phyloP scores from a whole-genome alignment of 1,140 invertebrate genomes.

The Centruroides vittatus region DNA sequence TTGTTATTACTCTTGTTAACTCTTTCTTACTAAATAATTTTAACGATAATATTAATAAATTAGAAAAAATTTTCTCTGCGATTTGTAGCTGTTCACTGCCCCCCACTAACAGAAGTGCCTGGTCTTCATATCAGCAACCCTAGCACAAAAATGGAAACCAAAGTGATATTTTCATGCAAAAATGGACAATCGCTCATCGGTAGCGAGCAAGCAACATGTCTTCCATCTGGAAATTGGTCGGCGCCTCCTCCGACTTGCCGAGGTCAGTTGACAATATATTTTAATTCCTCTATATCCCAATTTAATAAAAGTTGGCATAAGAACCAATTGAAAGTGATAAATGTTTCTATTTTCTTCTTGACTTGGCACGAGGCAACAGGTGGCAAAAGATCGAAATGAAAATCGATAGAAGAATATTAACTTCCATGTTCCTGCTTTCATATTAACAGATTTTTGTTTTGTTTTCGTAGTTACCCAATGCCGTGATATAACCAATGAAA shows the following conservation, averaged over 20 bases:
- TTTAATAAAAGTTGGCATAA: too few species aligned
- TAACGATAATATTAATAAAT: conserved; percentile 10
- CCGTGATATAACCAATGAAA: conserved; percentile 43
- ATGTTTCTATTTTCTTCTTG: too few species aligned
- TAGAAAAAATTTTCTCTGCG: background rate
- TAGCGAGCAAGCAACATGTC: conserved; percentile 48
- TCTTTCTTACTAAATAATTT: too few species aligned
- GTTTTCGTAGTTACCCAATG: conserved; percentile 45
- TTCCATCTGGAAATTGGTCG: conserved; percentile 71
- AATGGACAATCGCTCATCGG: conserved; percentile 68
- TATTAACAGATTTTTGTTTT: background rate
- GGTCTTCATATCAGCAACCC: conserved; percentile 52
- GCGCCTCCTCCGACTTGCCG: conserved; percentile 61
- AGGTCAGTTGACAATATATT: conserved; percentile 36
- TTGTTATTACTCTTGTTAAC: too few species aligned
- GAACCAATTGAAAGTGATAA: too few species aligned
- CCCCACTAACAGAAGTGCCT: conserved; percentile 45
- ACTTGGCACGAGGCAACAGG: too few species aligned
- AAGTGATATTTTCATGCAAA: conserved; percentile 56
- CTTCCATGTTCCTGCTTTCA: background rate
- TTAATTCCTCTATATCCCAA: background rate
- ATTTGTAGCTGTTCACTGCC: conserved; percentile 52
- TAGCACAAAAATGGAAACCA: conserved; percentile 54
- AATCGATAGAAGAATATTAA: too few species aligned
- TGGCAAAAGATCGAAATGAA: too few species aligned